Evolutionary conservation across 2,888 invertebrate genomes (phyloP), one percentile per base, ranked within the genome.

Genomic region (Nasonia oneida): DNA sequence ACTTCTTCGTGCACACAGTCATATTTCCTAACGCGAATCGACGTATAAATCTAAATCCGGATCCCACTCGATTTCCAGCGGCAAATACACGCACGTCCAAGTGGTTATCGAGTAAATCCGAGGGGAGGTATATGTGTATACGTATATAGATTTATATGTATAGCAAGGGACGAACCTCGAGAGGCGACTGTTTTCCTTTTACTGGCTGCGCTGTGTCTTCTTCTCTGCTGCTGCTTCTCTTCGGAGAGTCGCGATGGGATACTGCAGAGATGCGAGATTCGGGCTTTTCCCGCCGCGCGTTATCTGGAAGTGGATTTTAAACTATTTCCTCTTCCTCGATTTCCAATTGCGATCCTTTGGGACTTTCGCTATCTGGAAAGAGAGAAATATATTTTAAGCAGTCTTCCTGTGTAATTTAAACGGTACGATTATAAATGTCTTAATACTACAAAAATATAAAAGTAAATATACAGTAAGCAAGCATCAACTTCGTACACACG

Each of bases 121-220:
- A 37, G 37, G 50, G 67, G 67, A 42, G 67, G 64, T 61, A 6
- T 23, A 37, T 37, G 4, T 37, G 4, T 37, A 37, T 37, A 37
- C 0, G 5, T 3, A 37, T 37, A 37, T 37, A 42, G 47, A 47
- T 61, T 2, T 23, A 42, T 18, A 57, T 18, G 15, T 61, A 61
- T 57, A 23, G 37, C 50, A 37, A 57, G 76, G 50, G 39, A 74
- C 76, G 42, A 83, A 23, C 53, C 83, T 70, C 57, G 29, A 50
- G 70, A 77, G 70, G 81, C 42, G 71, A 57, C 42, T 83, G 23
- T 67, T 86, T 77, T 81, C 64, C 64, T 80, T 83, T 88, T 87
- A 78, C 80, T 23, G n/a, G 18, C 57, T 61, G n/a, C 6, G 23
- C 57, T 6, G 57, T 76, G 57, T 61, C 23, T 14, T 14, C 18